These are phyloP conservation scores for Dinomys branickii DNA, from an alignment of 2,113 vertebrate genomes.

Conservation along the genomic window DNA sequence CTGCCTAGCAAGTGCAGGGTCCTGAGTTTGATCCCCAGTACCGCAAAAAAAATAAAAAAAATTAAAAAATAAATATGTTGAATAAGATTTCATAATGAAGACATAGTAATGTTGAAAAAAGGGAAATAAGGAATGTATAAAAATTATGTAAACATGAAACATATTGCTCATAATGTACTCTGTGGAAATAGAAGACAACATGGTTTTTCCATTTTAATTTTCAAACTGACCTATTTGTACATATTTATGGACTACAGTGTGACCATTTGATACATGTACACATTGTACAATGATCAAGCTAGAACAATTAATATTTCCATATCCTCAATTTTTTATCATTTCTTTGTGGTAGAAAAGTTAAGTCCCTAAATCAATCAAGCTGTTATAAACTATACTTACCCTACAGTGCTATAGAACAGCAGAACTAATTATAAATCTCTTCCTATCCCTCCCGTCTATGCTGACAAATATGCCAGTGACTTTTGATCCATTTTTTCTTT, in stretches of 20 bases:
- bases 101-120: not conserved
- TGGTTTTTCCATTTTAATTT: not conserved
- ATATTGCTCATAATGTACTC: not conserved
- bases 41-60: too few species aligned
- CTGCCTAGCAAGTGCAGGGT: too few species aligned
- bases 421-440: not conserved
- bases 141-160: not conserved
- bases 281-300: not conserved
- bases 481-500: not conserved
- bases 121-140: slow-evolving; percentile 5
- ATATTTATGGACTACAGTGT: not conserved
- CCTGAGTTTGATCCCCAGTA: too few species aligned
- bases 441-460: not conserved
- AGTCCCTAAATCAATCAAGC: not conserved
- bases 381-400: not conserved
- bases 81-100: slow-evolving; percentile 42
- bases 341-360: not conserved
- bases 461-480: not conserved
- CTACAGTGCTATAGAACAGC: not conserved
- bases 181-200: slow-evolving; percentile 11
- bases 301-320: not conserved
- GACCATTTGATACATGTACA: not conserved
- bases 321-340: not conserved
- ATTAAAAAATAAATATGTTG: too few species aligned
- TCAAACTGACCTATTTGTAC: not conserved